These are phyloP conservation scores for Apis florea DNA, from an alignment of 1,140 invertebrate genomes.

Conservation along the genomic window DNA sequence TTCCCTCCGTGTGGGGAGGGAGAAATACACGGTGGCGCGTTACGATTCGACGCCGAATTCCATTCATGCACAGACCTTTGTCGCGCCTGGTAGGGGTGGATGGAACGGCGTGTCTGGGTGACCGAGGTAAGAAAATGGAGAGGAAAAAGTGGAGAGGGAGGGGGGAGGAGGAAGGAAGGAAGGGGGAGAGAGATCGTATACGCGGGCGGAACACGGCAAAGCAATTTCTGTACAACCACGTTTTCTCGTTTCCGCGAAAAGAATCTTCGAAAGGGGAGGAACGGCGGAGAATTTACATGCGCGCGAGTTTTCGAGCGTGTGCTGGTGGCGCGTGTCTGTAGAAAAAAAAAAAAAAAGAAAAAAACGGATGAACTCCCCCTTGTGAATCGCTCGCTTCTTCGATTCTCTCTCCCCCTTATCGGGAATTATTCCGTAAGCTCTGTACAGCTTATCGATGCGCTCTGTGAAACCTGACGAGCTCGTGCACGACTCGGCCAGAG, in stretches of 20 bases:
- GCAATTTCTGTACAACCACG: conserved; percentile 66
- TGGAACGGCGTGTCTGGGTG: conserved; percentile 43
- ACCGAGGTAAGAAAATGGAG: conserved; percentile 61
- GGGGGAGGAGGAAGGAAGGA: neutral
- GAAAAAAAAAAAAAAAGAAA: no score
- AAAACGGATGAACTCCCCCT: conserved; percentile 53
- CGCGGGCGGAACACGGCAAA: conserved; percentile 62
- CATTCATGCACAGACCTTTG: conserved; percentile 28
- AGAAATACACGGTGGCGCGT: conserved; percentile 46
- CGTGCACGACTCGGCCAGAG: neutral
- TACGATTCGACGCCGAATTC: conserved; percentile 50
- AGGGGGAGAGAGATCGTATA: conserved; percentile 36
- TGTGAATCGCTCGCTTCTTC: conserved; percentile 45
- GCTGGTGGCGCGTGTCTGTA: conserved; percentile 21
- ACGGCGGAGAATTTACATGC: conserved; percentile 59
- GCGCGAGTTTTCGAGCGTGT: conserved; percentile 17
- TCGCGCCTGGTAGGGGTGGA: neutral
- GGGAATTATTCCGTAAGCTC: conserved; percentile 47
- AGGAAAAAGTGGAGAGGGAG: conserved; percentile 44
- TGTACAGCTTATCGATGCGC: conserved; percentile 50
- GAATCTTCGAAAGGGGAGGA: conserved; percentile 38
- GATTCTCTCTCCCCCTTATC: conserved; percentile 33
- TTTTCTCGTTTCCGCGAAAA: conserved; percentile 62
- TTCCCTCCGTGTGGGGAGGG: conserved; percentile 30
- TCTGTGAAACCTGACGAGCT: conserved; percentile 49